Evolutionary conservation across 2,888 invertebrate species (phyloP).

Genomic region (Oscheius myriophilus): DNA sequence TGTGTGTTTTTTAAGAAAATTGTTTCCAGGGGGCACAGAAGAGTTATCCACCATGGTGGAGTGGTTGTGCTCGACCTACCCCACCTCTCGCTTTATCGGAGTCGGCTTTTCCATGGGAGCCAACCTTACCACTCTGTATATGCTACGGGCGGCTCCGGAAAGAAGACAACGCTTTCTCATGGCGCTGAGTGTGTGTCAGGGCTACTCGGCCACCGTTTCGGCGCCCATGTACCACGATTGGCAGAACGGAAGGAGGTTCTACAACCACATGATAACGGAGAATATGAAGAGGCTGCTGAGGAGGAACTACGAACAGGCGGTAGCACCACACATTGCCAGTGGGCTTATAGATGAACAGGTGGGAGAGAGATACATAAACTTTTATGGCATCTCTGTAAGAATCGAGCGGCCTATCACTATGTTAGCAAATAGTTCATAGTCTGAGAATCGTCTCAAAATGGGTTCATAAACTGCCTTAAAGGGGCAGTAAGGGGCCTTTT

Average conservation of each 20-base stretch:
- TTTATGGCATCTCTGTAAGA: not conserved
- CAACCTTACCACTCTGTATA: constrained; percentile 89
- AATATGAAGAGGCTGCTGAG: constrained; percentile 87
- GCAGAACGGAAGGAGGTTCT: constrained; percentile 71
- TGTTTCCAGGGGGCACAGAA: constrained; percentile 82
- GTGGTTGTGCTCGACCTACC: constrained; percentile 80
- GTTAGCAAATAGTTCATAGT: too few relatives aligned
- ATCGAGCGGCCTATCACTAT: not conserved
- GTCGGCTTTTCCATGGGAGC: constrained; percentile 94
- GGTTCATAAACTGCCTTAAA: too few relatives aligned
- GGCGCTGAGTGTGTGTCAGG: constrained; percentile 91
- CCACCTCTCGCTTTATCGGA: constrained; percentile 79
- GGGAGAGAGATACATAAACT: not conserved
- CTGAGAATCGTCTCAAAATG: too few relatives aligned
- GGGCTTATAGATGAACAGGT: constrained; percentile 76
- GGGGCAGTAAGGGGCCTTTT: too few relatives aligned
- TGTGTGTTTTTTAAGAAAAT: not conserved
- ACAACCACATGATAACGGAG: constrained; percentile 91
- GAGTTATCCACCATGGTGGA: constrained; percentile 87
- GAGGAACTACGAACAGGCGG: constrained; percentile 80
- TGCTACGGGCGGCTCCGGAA: constrained; percentile 80
- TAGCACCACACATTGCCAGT: constrained; percentile 53
- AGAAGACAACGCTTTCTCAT: constrained; percentile 69
- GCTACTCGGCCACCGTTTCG: constrained; percentile 88
- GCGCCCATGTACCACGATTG: constrained; percentile 47